phyloP scores from a whole-genome alignment of 2,888 invertebrate species.

The Hypercompe scribonia region DNA sequence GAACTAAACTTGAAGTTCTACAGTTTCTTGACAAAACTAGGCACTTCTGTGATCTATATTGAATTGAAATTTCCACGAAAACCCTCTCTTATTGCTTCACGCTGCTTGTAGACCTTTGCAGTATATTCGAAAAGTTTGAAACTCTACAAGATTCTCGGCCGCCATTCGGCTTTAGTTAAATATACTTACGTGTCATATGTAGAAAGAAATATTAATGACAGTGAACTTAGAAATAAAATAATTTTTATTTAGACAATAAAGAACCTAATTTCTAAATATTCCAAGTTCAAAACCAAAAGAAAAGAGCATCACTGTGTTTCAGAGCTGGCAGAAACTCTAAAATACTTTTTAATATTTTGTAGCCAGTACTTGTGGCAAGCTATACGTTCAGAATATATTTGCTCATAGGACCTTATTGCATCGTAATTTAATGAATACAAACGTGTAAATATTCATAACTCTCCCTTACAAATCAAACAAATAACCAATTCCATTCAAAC shows the following conservation, averaged over 20 bases:
- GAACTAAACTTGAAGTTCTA: background rate
- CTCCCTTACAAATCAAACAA: background rate
- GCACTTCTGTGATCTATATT: background rate
- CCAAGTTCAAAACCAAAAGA: background rate
- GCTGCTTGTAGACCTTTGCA: background rate
- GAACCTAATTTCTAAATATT: background rate
- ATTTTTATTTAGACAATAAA: background rate
- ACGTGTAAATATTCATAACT: background rate
- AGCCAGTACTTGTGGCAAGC: too few species aligned
- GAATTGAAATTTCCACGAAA: background rate
- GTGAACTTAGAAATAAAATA: too few species aligned
- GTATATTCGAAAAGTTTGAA: background rate
- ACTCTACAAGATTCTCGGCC: background rate
- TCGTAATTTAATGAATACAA: too few species aligned
- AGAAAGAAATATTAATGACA: too few species aligned
- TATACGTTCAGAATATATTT: too few species aligned
- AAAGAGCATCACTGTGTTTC: too few species aligned
- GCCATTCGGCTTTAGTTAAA: background rate
- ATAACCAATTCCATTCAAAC: slow-evolving; percentile 22
- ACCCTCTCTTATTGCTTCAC: background rate
- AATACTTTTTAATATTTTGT: too few species aligned
- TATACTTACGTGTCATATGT: background rate
- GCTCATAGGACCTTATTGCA: too few species aligned
- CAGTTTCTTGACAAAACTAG: background rate
- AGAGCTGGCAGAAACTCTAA: too few species aligned